Evolutionary conservation across 1,140 invertebrate species (phyloP).

Genomic region (Megalopta genalis): DNA sequence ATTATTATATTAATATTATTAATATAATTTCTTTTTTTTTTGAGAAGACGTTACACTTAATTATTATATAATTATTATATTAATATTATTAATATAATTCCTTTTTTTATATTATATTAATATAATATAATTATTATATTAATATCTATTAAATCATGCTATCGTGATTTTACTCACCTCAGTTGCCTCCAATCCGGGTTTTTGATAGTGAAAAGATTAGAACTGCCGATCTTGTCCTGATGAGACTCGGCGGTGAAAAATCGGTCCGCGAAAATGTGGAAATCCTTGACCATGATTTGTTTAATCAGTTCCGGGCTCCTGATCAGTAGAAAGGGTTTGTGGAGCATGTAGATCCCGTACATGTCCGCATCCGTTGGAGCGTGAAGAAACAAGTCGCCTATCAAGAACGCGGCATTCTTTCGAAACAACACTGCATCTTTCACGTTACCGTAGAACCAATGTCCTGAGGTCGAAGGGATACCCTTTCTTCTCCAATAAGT

Average conservation of each 20-base stretch:
- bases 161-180: conserved; percentile 16
- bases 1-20: no score
- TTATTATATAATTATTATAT: no score
- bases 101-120: no score
- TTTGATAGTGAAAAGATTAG: conserved; percentile 70
- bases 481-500: conserved; percentile 71
- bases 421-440: conserved; percentile 62
- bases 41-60: no score
- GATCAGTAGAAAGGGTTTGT: conserved; percentile 68
- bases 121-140: no score
- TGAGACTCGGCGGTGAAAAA: conserved; percentile 67
- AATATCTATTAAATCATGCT: no score
- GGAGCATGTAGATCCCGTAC: conserved; percentile 70
- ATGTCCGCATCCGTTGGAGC: conserved; percentile 47
- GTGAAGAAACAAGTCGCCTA: conserved; percentile 70
- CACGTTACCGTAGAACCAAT: conserved; percentile 70
- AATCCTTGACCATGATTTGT: conserved; percentile 79
- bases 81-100: no score
- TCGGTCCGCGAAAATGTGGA: conserved; percentile 79
- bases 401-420: conserved; percentile 67
- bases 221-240: conserved; percentile 67
- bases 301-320: conserved; percentile 69
- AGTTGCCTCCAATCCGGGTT: conserved; percentile 77
- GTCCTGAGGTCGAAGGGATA: conserved; percentile 55
- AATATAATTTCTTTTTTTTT: no score